phyloP scores from a whole-genome alignment of 1,140 invertebrate genomes.

The Panulirus ornatus region DNA sequence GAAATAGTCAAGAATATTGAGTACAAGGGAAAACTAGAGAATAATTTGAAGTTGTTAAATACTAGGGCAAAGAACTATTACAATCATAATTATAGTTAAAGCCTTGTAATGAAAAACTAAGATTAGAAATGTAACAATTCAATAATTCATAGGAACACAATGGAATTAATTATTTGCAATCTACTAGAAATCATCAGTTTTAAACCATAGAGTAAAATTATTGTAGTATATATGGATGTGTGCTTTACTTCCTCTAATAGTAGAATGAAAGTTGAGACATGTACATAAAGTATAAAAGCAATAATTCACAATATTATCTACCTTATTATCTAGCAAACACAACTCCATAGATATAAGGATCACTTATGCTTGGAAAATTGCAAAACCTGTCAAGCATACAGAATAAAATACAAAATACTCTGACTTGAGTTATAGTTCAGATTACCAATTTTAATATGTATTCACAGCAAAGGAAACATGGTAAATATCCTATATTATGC shows the following conservation, averaged over 20 bases:
- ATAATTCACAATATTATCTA: neutral
- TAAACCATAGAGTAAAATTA: too few relatives aligned
- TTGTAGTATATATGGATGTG: neutral
- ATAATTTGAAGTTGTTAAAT: too few relatives aligned
- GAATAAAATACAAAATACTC: neutral
- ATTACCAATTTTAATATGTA: neutral
- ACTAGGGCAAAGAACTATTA: too few relatives aligned
- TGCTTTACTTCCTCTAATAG: too few relatives aligned
- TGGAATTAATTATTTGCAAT: too few relatives aligned
- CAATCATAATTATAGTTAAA: too few relatives aligned
- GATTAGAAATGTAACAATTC: too few relatives aligned
- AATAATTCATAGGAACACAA: too few relatives aligned
- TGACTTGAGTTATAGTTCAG: neutral
- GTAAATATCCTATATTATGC: neutral
- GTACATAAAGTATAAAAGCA: neutral
- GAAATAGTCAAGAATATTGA: too few relatives aligned
- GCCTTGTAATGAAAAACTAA: too few relatives aligned
- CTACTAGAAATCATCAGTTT: too few relatives aligned
- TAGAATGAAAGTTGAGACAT: neutral
- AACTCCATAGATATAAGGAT: neutral
- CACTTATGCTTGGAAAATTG: neutral
- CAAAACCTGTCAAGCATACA: neutral
- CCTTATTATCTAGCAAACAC: neutral
- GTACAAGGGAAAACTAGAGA: too few relatives aligned
- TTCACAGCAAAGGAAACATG: neutral